Evolutionary conservation across 2,797 vertebrate genomes (phyloP), one percentile per base, ranked within the genome.

Genomic region (Sebastes kiyomatsui): DNA sequence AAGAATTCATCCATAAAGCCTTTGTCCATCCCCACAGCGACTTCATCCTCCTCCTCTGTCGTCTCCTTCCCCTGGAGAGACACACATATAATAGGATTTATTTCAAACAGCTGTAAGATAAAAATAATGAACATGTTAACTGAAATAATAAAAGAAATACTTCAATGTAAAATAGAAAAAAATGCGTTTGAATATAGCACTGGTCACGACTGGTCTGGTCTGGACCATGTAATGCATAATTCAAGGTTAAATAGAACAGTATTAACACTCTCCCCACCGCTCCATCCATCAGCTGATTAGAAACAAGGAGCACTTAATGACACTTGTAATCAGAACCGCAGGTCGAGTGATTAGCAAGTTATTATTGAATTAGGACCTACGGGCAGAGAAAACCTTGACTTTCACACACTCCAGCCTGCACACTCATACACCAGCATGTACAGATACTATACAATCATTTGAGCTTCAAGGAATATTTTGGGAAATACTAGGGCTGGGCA

Each of bases 1-100:
- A 99, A 99, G 96, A 99, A 99, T 89, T 98, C 98, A 0, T 99
- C 98, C 98, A 99, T 98, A 78, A 99, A 99, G 88, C 95, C 97
- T 85, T 97, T 97, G 83, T 99, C 97, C 96, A 99, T 93, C 0
- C 96, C 96, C 79, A 98, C 97, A 0, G 96, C 94, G 35, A 99
- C 97, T 82, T 99, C 97, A 56, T 99, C 97, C 8, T 98, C 97
- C 2, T 99, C 97, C 1, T 98, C 97, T 1, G 95, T 95, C 1
- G 95, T 96, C 93, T 98, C 97, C 93, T 99, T 98, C 3, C 96
- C 97, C 98, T 99, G 92, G 28, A 85, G 0, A 81, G 20, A 93
- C 58, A 83, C 73, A 83, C 8, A 88, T 32, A 80, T 13, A 74
- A 65, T 55, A 56, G 6, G 7, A 75, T 12, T 38, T 6, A 71